Conservation (phyloP, 1,140 invertebrate species). For the Drosophila rhopaloa region DNA sequence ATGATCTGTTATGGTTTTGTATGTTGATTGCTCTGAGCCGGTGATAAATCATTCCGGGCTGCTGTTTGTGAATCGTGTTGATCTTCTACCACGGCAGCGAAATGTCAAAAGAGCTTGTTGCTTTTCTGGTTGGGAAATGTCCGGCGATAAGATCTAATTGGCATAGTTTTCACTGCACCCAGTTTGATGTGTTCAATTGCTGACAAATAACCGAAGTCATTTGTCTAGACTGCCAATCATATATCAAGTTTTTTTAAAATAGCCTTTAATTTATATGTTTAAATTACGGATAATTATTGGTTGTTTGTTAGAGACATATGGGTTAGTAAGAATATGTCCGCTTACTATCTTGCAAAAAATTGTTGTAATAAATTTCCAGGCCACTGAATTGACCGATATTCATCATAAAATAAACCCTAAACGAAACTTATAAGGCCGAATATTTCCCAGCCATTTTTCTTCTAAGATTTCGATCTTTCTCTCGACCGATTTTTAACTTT, state of each 20-base stretch:
- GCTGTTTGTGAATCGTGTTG: slow-evolving; percentile 58
- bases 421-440: slow-evolving; percentile 5
- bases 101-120: slow-evolving; percentile 50
- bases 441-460: slow-evolving; percentile 40
- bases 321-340: too few species aligned
- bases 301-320: too few species aligned
- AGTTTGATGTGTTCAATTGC: slow-evolving; percentile 38
- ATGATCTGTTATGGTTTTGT: slow-evolving; percentile 64
- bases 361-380: neutral
- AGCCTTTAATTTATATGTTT: slow-evolving; percentile 2
- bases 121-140: slow-evolving; percentile 35
- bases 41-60: slow-evolving; percentile 66
- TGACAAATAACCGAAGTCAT: slow-evolving; percentile 38
- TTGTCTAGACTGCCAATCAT: slow-evolving; percentile 31
- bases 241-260: slow-evolving; percentile 7
- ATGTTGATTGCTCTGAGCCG: slow-evolving; percentile 60
- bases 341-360: neutral
- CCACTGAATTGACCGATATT: slow-evolving; percentile 20
- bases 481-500: slow-evolving; percentile 31
- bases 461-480: slow-evolving; percentile 30
- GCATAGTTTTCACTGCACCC: slow-evolving; percentile 51
- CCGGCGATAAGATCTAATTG: slow-evolving; percentile 44
- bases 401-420: neutral
- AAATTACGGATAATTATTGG: neutral
- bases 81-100: slow-evolving; percentile 52